phyloP scores from a whole-genome alignment of 2,888 invertebrate species.

The Steromphala cineraria region DNA sequence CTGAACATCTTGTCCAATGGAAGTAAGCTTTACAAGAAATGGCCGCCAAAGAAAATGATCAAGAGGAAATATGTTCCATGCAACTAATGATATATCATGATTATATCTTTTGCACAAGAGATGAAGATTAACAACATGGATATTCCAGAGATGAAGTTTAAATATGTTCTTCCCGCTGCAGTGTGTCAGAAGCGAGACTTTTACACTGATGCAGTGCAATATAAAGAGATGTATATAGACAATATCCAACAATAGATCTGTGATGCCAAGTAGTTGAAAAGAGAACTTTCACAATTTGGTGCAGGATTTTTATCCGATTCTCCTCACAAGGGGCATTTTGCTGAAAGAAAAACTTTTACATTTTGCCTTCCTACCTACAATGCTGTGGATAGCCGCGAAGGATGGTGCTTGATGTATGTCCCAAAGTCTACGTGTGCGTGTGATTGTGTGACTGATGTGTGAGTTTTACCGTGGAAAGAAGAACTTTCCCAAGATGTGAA shows the following conservation, averaged over 20 bases:
- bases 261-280: neutral
- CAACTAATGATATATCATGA: neutral
- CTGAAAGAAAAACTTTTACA: constrained; percentile 16
- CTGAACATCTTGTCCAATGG: too few species aligned
- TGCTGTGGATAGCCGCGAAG: neutral
- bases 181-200: constrained; percentile 16
- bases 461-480: neutral
- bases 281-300: neutral
- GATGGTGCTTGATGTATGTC: neutral
- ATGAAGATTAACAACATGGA: neutral
- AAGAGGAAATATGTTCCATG: neutral
- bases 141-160: neutral
- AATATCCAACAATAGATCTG: neutral
- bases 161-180: neutral
- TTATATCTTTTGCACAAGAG: too few species aligned
- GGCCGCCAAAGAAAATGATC: neutral
- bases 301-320: neutral
- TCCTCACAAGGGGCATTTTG: neutral
- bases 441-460: neutral
- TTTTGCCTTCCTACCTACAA: neutral
- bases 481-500: neutral
- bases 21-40: too few species aligned
- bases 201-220: neutral
- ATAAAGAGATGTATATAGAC: neutral
- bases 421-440: neutral